Conservation (phyloP, 1,140 invertebrate species). For the Branchinecta lindahli region DNA sequence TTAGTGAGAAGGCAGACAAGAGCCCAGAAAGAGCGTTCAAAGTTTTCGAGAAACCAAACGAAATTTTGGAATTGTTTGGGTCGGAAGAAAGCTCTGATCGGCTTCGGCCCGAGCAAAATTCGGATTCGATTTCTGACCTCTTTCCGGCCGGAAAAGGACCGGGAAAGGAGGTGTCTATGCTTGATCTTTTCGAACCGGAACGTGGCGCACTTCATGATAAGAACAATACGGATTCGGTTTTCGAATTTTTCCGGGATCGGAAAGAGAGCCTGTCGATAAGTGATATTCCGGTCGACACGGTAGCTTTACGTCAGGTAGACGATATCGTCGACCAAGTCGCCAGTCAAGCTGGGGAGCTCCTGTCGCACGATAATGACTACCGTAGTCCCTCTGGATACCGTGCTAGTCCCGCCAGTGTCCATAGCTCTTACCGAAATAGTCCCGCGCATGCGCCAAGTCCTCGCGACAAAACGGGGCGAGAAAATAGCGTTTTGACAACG, state of each 20-base stretch:
- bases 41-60: no score
- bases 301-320: not conserved
- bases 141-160: no score
- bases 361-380: not conserved
- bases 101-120: no score
- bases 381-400: no score
- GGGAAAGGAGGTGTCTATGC: no score
- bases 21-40: no score
- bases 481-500: no score
- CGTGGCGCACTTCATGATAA: not conserved
- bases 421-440: not conserved
- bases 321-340: slow-evolving; percentile 2
- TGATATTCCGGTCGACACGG: not conserved
- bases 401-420: not conserved
- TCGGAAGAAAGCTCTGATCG: no score
- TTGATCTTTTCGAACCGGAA: not conserved
- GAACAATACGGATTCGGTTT: not conserved
- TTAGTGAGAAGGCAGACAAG: no score
- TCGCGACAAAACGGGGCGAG: no score
- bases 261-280: not conserved
- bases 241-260: not conserved
- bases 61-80: no score
- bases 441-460: not conserved
- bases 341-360: not conserved
- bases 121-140: no score